Evolutionary conservation across 2,113 vertebrate species (phyloP).

Genomic region (Paramisgurnus dabryanus): DNA sequence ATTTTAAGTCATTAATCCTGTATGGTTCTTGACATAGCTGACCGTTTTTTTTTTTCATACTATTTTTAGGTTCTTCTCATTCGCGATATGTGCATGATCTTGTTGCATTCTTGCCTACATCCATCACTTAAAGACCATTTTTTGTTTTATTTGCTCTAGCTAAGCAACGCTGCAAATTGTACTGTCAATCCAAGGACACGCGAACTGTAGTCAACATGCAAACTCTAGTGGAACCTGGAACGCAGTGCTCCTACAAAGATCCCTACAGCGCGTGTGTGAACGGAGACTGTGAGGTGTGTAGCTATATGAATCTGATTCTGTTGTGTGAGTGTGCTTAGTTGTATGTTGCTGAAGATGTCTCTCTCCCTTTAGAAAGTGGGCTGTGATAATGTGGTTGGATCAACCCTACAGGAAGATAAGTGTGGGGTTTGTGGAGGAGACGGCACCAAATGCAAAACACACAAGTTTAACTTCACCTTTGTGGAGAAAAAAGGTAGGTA

Average conservation of each 20-base stretch:
- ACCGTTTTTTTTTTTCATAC: too few species aligned
- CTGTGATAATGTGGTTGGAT: conserved; percentile 92
- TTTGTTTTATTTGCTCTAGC: conserved; percentile 70
- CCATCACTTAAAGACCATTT: conserved; percentile 16
- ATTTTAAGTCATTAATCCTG: background rate
- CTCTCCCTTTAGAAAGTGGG: conserved; percentile 86
- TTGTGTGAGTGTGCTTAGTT: conserved; percentile 8
- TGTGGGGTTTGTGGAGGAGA: conserved; percentile 95
- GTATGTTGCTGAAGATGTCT: conserved; percentile 18
- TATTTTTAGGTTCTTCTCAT: background rate
- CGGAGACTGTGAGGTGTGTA: conserved; percentile 91
- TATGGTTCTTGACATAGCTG: too few species aligned
- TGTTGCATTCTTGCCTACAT: background rate
- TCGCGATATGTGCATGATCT: background rate
- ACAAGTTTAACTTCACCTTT: conserved; percentile 89
- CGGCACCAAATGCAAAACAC: conserved; percentile 90
- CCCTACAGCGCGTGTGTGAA: conserved; percentile 91
- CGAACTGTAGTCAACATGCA: conserved; percentile 88
- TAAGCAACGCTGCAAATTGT: conserved; percentile 91
- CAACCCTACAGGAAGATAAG: conserved; percentile 92
- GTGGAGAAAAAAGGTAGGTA: conserved; percentile 87
- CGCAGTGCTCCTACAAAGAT: conserved; percentile 95
- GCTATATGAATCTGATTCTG: background rate
- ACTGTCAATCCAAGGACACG: conserved; percentile 89
- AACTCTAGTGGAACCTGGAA: conserved; percentile 86